A percentile compares a stretch with the other conserved stretches of the same genome.
phyloP scores from a whole-genome alignment of 2,888 invertebrate species.

The Drosophila meridionalis region DNA sequence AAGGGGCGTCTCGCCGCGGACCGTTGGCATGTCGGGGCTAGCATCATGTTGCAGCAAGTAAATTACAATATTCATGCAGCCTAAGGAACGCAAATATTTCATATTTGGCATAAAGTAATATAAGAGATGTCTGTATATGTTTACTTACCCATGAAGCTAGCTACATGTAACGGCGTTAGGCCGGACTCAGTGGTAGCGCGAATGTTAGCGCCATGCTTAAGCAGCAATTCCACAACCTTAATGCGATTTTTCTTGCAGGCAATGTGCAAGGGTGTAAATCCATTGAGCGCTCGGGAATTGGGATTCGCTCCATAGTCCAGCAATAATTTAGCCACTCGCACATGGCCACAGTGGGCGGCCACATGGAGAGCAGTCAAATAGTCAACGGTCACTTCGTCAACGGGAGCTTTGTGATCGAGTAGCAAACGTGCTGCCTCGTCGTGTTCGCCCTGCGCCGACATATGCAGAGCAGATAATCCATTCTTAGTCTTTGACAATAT shows the following conservation, averaged over 20 bases:
- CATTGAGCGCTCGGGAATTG: constrained; percentile 97
- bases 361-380: constrained; percentile 98
- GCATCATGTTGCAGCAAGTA: constrained; percentile 97
- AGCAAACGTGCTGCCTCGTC: constrained; percentile 97
- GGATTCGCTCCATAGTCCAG: constrained; percentile 98
- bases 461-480: constrained; percentile 98
- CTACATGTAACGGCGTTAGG: constrained; percentile 98
- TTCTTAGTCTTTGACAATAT: constrained; percentile 98
- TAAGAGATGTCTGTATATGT: neutral
- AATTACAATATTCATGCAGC: constrained; percentile 99
- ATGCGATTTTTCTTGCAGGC: constrained; percentile 99
- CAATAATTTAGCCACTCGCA: constrained; percentile 95
- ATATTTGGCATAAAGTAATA: neutral
- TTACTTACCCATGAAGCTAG: constrained; percentile 94
- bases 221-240: constrained; percentile 95
- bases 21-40: constrained; percentile 96
- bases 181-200: constrained; percentile 92
- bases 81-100: constrained; percentile 15
- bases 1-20: constrained; percentile 97
- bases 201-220: constrained; percentile 96
- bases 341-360: constrained; percentile 97
- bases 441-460: constrained; percentile 99
- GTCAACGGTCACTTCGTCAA: constrained; percentile 99
- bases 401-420: constrained; percentile 97
- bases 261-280: constrained; percentile 98